Percentiles rank a stretch among this genome's conserved stretches.
Conservation (phyloP, 2,113 vertebrate genomes). For the Leuciscus idus region DNA sequence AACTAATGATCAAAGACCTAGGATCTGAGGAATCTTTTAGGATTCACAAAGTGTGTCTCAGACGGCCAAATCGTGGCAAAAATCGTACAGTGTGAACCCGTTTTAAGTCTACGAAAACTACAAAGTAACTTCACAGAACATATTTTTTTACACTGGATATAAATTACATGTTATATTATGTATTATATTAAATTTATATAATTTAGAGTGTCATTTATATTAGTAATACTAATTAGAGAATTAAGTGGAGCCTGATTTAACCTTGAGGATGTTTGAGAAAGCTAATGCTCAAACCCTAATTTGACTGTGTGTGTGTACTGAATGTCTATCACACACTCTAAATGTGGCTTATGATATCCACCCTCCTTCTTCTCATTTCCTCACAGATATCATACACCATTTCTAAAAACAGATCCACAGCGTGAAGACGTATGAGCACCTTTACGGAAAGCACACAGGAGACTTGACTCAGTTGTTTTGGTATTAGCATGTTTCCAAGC, state of each 20-base stretch:
- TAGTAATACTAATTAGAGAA: neutral
- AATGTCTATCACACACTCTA: neutral
- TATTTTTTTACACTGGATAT: neutral
- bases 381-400: neutral
- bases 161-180: neutral
- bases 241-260: neutral
- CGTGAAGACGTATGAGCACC: neutral
- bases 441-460: neutral
- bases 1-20: too few species aligned
- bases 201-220: neutral
- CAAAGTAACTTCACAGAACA: neutral
- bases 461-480: neutral
- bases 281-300: neutral
- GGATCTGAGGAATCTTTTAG: too few species aligned
- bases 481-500: neutral
- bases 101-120: too few species aligned
- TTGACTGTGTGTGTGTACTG: neutral
- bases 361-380: constrained; percentile 3
- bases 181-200: neutral
- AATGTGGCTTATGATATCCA: neutral
- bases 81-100: too few species aligned
- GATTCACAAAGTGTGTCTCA: too few species aligned
- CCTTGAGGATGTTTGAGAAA: neutral
- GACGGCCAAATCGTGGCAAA: too few species aligned
- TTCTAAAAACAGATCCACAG: constrained; percentile 16